Base-by-base conservation (phyloP, 2,113 vertebrate genomes). In the Alosa alosa region DNA sequence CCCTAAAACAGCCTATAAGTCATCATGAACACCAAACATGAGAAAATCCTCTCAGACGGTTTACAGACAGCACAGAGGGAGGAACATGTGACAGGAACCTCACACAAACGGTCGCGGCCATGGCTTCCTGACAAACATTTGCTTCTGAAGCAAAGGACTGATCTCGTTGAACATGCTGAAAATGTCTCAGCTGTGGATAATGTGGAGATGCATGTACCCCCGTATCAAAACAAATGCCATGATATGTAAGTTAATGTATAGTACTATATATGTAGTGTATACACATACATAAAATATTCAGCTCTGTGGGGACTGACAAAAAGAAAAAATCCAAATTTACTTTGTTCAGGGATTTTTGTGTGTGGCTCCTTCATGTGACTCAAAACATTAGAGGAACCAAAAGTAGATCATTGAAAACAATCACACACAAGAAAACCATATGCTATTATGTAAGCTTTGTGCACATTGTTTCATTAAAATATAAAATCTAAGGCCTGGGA, bases 121-220 rank as follows among this genome's bases (percentile, higher is more conserved):
- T 83, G 83, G 84, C 86, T 91, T 90, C 89, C 89, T 90, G 64
- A 82, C 85, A 86, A 78, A 82, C 82, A 41, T 41, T 39, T 9
- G 45, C 36, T 7, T 47, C 81, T 81, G 22, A 81, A 72, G 83
- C 84, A 82, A 18, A 84, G 55, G 72, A 78, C 72, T 15, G 11
- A 13, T 78, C 31, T 78, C 25, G 10, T 31, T 10, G 6, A 68
- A 8, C 64, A 68, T 68, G 25, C 22, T 68, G 25, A 68, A 68
- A 68, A 31, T 68, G 4, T 68, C 57, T 64, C 64, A 68, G 9
- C 25, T 11, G 64, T 25, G 64, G 64, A 68, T 25, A 20, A 22
- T 22, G 6, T 60, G 5, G 18, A 60, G 55, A 60, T 22, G 55
- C 18, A 52, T 52, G 55, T 1, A 68, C n/a, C 64, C 9, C 64